Conservation (phyloP, 2,797 vertebrate genomes). For the Lutjanus argentimaculatus region DNA sequence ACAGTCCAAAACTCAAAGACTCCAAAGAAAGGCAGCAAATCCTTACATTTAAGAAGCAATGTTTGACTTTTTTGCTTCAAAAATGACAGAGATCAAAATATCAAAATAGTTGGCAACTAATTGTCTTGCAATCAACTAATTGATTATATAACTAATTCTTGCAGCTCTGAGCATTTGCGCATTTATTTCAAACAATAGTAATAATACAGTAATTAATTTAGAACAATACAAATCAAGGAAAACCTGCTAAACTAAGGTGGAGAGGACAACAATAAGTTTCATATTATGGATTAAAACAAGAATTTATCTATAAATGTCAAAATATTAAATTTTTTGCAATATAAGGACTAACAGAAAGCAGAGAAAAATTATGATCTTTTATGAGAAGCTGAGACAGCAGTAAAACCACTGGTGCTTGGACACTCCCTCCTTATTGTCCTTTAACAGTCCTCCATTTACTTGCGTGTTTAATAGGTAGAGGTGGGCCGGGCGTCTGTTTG, state of each 20-base stretch:
- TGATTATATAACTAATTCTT: too few species aligned
- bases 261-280: not conserved
- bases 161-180: too few species aligned
- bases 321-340: conserved; percentile 24
- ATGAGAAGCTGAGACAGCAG: conserved; percentile 33
- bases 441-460: conserved; percentile 69
- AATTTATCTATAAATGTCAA: conserved; percentile 13
- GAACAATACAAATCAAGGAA: not conserved
- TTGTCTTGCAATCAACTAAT: too few species aligned
- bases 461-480: conserved; percentile 74
- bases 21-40: too few species aligned
- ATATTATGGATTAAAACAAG: conserved; percentile 1
- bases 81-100: too few species aligned
- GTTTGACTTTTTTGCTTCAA: too few species aligned
- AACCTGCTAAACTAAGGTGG: not conserved
- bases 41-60: too few species aligned
- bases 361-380: conserved; percentile 41
- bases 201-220: not conserved
- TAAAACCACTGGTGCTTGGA: conserved; percentile 61
- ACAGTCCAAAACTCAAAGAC: too few species aligned
- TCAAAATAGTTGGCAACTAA: too few species aligned
- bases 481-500: conserved; percentile 77
- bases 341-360: conserved; percentile 30
- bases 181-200: not conserved
- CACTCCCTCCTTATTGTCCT: conserved; percentile 65